Percentiles rank a stretch among this genome's conserved stretches.
Evolutionary conservation across 2,797 vertebrate genomes (phyloP).

Genomic region (Pantherophis vulpinus): DNA sequence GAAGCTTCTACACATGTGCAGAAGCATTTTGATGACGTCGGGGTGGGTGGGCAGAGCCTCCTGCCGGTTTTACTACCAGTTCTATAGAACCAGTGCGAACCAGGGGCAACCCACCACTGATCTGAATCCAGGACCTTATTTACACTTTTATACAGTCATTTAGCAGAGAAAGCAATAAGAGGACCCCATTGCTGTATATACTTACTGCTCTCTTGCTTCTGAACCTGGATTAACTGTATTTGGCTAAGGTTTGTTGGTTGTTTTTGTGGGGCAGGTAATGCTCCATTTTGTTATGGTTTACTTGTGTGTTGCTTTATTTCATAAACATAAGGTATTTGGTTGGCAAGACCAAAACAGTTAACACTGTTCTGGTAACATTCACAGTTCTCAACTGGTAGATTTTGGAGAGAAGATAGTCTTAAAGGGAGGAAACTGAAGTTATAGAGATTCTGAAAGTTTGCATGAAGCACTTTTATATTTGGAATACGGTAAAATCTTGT

Average conservation of each 20-base stretch:
- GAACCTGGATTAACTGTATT: neutral
- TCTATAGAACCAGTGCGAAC: too few species aligned
- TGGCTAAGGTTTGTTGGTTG: neutral
- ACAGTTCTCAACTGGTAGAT: neutral
- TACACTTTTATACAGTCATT: neutral
- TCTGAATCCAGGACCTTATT: neutral
- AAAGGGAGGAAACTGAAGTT: neutral
- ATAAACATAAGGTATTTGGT: neutral
- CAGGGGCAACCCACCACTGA: neutral
- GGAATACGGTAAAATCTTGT: neutral
- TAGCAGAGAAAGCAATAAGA: neutral
- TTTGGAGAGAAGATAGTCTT: neutral
- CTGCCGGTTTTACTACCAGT: too few species aligned
- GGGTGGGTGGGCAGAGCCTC: too few species aligned
- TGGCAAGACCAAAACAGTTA: neutral
- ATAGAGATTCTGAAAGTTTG: neutral
- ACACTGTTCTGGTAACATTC: neutral
- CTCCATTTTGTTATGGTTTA: neutral
- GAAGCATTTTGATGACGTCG: too few species aligned
- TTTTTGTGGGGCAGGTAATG: neutral
- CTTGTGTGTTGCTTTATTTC: neutral
- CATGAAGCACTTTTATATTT: neutral
- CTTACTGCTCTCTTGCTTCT: neutral
- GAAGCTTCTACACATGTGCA: too few species aligned
- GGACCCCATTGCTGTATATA: neutral